Conservation (phyloP, 2,888 invertebrate species). For the Melinaea marsaeus region DNA sequence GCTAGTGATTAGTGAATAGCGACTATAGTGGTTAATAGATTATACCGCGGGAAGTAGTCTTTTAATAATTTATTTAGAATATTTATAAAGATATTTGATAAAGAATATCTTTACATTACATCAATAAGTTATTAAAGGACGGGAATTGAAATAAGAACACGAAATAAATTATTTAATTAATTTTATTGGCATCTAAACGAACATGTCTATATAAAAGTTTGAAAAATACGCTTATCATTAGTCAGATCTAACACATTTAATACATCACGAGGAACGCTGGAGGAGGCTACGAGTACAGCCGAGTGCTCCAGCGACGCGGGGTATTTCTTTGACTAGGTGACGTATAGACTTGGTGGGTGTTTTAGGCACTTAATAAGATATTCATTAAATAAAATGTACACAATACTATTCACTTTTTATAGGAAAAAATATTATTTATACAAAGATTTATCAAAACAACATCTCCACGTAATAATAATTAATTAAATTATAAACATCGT, state of each 20-base stretch:
- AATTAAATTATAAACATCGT: not conserved
- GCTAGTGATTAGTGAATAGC: no score
- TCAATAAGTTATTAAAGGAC: conserved; percentile 16
- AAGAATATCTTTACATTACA: conserved; percentile 11
- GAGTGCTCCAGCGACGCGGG: no score
- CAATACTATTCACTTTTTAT: no score
- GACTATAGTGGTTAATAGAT: no score
- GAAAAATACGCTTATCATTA: conserved; percentile 43
- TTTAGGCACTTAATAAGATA: no score
- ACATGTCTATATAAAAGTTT: conserved; percentile 64
- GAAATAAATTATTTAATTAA: conserved; percentile 35
- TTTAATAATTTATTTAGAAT: no score
- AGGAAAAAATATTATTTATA: not conserved
- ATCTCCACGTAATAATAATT: not conserved
- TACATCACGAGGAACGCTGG: not conserved
- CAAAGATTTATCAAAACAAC: conserved; percentile 10
- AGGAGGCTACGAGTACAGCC: no score
- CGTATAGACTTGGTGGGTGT: no score
- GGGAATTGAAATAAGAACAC: conserved; percentile 35
- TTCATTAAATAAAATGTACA: no score
- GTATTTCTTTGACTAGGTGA: no score
- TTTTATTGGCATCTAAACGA: conserved; percentile 56
- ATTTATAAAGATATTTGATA: no score
- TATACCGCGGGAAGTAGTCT: no score
- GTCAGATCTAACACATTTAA: conserved; percentile 18